A percentile compares a stretch with the other conserved stretches of the same genome.
Conservation (phyloP, 2,797 vertebrate genomes). For the Fratercula arctica region DNA sequence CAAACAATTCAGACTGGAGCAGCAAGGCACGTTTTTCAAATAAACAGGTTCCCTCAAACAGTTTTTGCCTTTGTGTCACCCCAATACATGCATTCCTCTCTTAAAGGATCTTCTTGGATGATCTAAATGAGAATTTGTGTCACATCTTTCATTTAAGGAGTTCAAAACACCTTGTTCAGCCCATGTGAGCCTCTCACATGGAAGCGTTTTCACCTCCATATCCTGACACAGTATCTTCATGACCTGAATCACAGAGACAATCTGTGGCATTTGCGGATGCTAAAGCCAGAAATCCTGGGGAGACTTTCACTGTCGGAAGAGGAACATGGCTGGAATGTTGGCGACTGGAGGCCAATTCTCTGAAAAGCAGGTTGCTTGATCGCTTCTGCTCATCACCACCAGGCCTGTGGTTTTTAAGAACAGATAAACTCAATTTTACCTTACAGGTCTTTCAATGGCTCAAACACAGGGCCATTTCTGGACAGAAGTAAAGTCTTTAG, state of each 20-base stretch:
- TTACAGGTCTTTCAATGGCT: not conserved
- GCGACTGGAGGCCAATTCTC: not conserved
- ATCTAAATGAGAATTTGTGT: not conserved
- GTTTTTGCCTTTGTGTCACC: constrained; percentile 33
- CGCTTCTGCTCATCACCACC: not conserved
- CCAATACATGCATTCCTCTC: not conserved
- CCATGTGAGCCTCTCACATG: not conserved
- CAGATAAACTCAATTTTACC: not conserved
- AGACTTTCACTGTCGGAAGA: not conserved
- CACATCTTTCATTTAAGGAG: not conserved
- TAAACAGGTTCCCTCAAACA: constrained; percentile 58
- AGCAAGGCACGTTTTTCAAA: constrained; percentile 60
- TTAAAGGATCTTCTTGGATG: not conserved
- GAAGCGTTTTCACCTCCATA: not conserved
- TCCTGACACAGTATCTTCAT: not conserved
- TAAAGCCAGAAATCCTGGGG: not conserved
- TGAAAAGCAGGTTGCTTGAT: not conserved
- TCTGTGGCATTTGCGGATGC: not conserved
- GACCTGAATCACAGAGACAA: not conserved
- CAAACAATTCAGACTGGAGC: constrained; percentile 59
- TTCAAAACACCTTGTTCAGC: not conserved
- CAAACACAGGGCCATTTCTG: not conserved
- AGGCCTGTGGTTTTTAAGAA: not conserved
- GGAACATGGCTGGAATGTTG: not conserved
- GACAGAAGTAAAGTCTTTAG: not conserved